These are phyloP conservation scores for Pampusana beccarii DNA, from an alignment of 2,113 vertebrate genomes.

Conservation along the genomic window DNA sequence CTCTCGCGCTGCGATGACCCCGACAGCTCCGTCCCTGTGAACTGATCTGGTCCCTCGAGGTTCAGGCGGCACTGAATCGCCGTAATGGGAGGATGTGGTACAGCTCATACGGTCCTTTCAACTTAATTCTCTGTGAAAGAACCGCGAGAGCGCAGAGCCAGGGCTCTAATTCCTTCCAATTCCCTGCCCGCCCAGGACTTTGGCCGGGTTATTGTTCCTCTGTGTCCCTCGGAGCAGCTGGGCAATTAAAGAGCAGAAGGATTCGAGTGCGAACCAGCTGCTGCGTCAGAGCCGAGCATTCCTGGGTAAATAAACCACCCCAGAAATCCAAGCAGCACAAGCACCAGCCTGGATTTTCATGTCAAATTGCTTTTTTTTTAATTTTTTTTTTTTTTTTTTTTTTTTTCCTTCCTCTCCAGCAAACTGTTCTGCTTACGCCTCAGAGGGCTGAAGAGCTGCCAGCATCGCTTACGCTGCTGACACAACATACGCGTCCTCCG, in stretches of 20 bases:
- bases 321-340: neutral
- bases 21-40: neutral
- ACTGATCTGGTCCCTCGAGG: neutral
- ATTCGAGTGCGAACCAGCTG: slow-evolving; percentile 16
- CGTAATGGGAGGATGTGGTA: neutral
- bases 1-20: neutral
- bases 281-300: slow-evolving; percentile 9
- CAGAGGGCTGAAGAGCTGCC: neutral
- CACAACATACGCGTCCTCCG: neutral
- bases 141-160: rapidly evolving
- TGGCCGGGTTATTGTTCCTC: neutral
- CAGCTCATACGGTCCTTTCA: neutral
- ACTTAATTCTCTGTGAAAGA: neutral
- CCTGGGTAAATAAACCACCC: neutral
- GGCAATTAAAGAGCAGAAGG: slow-evolving; percentile 22
- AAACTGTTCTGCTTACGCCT: neutral
- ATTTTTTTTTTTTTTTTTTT: neutral
- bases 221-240: neutral
- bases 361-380: neutral
- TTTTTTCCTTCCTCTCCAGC: neutral
- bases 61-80: neutral
- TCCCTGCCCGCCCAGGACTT: neutral
- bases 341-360: neutral
- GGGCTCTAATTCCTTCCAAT: neutral
- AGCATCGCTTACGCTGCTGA: rapidly evolving